phyloP scores from a whole-genome alignment of 1,140 invertebrate species.

The Alviniconcha marisindica region DNA sequence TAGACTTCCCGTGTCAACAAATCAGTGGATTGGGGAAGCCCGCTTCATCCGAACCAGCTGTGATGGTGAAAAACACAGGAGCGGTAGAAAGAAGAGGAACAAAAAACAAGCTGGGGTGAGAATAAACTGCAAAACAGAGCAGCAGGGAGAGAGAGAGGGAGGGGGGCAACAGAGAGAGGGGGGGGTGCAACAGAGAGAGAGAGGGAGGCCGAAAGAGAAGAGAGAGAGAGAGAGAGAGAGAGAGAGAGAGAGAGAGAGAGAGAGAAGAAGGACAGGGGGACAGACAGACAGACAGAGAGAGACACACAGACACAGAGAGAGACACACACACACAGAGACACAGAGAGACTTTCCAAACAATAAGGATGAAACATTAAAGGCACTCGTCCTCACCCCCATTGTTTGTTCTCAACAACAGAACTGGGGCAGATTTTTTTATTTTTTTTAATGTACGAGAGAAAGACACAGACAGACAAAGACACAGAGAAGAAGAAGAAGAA shows the following conservation, averaged over 20 bases:
- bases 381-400: too few relatives aligned
- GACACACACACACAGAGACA: neutral
- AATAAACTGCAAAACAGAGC: too few relatives aligned
- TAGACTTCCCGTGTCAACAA: too few relatives aligned
- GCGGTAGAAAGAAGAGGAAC: too few relatives aligned
- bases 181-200: constrained; percentile 22
- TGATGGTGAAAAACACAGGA: too few relatives aligned
- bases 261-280: neutral
- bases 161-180: neutral
- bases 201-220: neutral
- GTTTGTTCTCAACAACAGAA: too few relatives aligned
- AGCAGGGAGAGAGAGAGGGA: neutral
- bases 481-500: constrained; percentile 8
- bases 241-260: neutral
- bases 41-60: too few relatives aligned
- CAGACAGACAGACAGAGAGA: neutral
- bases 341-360: neutral
- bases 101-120: too few relatives aligned
- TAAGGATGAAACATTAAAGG: constrained; percentile 3
- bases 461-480: neutral
- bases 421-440: too few relatives aligned
- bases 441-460: too few relatives aligned
- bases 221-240: neutral
- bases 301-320: neutral
- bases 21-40: too few relatives aligned